phyloP scores from a whole-genome alignment of 1,140 invertebrate genomes.

The Diploscapter pachys region DNA sequence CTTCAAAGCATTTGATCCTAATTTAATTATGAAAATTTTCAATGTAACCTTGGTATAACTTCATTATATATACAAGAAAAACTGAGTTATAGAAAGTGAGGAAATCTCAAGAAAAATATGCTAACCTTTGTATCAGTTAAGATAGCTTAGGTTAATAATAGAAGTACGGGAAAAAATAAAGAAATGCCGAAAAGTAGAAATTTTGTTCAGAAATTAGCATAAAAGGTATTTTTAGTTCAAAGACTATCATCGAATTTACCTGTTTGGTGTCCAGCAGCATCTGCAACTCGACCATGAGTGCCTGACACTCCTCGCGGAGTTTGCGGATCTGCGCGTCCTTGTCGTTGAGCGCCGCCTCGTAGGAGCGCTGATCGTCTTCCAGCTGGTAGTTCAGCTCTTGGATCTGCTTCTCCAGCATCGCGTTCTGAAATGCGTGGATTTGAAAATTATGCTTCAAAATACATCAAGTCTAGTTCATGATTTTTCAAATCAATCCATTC shows the following conservation, averaged over 20 bases:
- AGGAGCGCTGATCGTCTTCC: constrained; percentile 57
- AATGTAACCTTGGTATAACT: too few species aligned
- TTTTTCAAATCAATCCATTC: background rate
- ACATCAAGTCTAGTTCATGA: background rate
- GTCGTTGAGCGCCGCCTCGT: constrained; percentile 44
- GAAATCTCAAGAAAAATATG: too few species aligned
- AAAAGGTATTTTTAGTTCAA: too few species aligned
- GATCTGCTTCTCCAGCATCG: constrained; percentile 60
- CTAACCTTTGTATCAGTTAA: too few species aligned
- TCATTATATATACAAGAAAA: too few species aligned
- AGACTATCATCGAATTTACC: constrained; percentile 1
- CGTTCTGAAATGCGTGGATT: constrained; percentile 53
- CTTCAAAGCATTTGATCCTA: too few species aligned
- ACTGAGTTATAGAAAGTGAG: too few species aligned
- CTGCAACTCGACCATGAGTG: constrained; percentile 61
- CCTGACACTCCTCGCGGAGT: constrained; percentile 60
- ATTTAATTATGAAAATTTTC: too few species aligned
- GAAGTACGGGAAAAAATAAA: too few species aligned
- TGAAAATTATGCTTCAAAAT: constrained; percentile 11
- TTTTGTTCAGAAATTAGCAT: constrained; percentile 1
- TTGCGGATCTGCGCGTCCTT: constrained; percentile 57
- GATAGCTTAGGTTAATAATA: too few species aligned
- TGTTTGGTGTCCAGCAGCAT: constrained; percentile 62
- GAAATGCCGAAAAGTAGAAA: background rate
- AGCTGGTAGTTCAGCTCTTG: constrained; percentile 59